A percentile compares a stretch with the other conserved stretches of the same genome.
Evolutionary conservation across 2,888 invertebrate species (phyloP).

Genomic region (Drosophila putrida): DNA sequence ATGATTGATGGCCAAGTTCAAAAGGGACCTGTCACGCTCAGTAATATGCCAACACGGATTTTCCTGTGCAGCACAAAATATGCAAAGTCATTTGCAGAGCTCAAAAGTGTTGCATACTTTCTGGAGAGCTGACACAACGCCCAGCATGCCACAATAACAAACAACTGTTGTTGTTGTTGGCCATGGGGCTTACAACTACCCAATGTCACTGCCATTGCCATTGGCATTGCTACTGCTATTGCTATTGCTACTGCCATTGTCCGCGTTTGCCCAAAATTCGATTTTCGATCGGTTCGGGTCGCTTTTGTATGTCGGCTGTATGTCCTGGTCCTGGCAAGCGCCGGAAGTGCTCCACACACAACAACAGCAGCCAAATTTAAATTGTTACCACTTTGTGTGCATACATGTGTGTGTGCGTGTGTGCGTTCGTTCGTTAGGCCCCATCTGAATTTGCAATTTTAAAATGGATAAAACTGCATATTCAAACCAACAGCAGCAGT

Average conservation of each 20-base stretch:
- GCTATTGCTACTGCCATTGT: slow-evolving; percentile 59
- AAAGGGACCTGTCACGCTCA: slow-evolving; percentile 35
- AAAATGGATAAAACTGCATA: slow-evolving; percentile 28
- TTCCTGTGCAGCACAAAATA: slow-evolving; percentile 20
- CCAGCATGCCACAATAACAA: slow-evolving; percentile 25
- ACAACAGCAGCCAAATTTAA: slow-evolving; percentile 34
- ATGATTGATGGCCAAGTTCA: slow-evolving; percentile 59
- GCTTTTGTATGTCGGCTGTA: slow-evolving; percentile 37
- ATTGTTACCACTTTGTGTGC: slow-evolving; percentile 21
- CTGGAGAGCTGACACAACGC: slow-evolving; percentile 4
- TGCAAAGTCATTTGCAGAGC: slow-evolving; percentile 55
- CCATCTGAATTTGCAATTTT: slow-evolving; percentile 67
- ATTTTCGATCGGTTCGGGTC: slow-evolving; percentile 64
- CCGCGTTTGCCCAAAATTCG: slow-evolving; percentile 67
- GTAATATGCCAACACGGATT: slow-evolving; percentile 37
- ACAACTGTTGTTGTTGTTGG: slow-evolving; percentile 27
- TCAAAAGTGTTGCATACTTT: slow-evolving; percentile 60
- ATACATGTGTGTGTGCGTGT: slow-evolving; percentile 10
- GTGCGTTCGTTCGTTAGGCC: slow-evolving; percentile 38
- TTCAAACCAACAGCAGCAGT: slow-evolving; percentile 27
- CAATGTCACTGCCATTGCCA: slow-evolving; percentile 74
- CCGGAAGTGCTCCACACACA: slow-evolving; percentile 28
- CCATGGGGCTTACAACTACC: slow-evolving; percentile 30
- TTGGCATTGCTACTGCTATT: slow-evolving; percentile 59
- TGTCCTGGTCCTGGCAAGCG: slow-evolving; percentile 22